phyloP scores from a whole-genome alignment of 2,797 vertebrate genomes.

The Harpagifer antarcticus region DNA sequence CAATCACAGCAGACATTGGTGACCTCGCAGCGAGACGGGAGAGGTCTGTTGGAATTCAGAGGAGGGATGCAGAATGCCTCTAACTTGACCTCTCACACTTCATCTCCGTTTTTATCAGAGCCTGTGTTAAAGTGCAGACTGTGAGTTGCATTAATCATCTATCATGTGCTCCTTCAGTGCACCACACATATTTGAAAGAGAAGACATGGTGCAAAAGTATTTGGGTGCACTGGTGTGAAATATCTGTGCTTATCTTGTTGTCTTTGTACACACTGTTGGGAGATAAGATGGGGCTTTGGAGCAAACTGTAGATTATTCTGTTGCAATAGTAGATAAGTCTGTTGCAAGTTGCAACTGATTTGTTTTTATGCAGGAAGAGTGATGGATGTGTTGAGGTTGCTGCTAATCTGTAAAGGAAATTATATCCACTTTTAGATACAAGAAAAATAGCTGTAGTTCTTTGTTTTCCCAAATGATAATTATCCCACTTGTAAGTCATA shows the following conservation, averaged over 20 bases:
- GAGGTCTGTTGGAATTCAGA: slow-evolving; percentile 60
- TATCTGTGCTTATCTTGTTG: slow-evolving; percentile 43
- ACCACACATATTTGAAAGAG: slow-evolving; percentile 18
- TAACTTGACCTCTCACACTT: slow-evolving; percentile 68
- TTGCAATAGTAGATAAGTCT: slow-evolving; percentile 36
- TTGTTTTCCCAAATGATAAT: slow-evolving; percentile 40
- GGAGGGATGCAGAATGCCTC: slow-evolving; percentile 61
- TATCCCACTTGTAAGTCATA: slow-evolving; percentile 30
- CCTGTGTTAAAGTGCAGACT: slow-evolving; percentile 54
- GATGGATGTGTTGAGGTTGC: slow-evolving; percentile 32
- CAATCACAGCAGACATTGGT: slow-evolving; percentile 60
- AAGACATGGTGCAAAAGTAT: slow-evolving; percentile 40
- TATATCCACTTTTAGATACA: neutral
- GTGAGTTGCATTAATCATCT: slow-evolving; percentile 67
- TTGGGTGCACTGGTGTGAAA: slow-evolving; percentile 41
- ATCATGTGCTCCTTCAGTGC: slow-evolving; percentile 14
- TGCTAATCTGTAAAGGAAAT: slow-evolving; percentile 32
- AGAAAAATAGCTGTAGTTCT: slow-evolving; percentile 4
- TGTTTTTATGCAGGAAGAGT: slow-evolving; percentile 26
- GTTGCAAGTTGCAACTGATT: slow-evolving; percentile 45
- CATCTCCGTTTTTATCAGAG: slow-evolving; percentile 59
- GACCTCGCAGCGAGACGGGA: slow-evolving; percentile 44
- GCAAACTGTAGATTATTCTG: slow-evolving; percentile 49
- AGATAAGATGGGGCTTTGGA: slow-evolving; percentile 49
- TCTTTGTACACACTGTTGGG: slow-evolving; percentile 43